These are phyloP conservation scores for Nomada goodeniana DNA, from an alignment of 2,888 invertebrate genomes.

Conservation along the genomic window DNA sequence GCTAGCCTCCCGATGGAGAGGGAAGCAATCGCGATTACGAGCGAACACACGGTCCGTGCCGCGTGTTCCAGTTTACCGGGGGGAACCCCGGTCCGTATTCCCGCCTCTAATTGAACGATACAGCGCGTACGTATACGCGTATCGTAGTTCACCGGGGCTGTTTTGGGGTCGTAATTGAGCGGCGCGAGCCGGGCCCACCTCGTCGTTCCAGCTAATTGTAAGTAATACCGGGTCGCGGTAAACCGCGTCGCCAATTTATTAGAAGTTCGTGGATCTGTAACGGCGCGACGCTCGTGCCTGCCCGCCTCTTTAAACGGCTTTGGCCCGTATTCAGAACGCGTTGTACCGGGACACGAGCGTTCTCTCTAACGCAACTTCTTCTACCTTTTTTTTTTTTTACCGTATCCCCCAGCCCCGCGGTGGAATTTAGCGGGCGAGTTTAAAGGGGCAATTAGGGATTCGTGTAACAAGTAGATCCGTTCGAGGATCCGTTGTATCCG, in stretches of 20 bases:
- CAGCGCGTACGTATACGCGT: constrained; percentile 41
- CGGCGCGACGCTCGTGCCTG: constrained; percentile 30
- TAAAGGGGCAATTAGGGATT: constrained; percentile 33
- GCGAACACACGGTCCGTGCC: constrained; percentile 2
- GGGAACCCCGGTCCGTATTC: constrained; percentile 1
- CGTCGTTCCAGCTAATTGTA: constrained; percentile 54
- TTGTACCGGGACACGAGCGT: constrained; percentile 9
- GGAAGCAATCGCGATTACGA: constrained; percentile 41
- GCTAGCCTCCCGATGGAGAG: constrained; percentile 20
- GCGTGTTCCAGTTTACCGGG: constrained; percentile 51
- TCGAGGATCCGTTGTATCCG: not conserved
- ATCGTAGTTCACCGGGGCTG: constrained; percentile 51
- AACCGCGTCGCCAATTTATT: constrained; percentile 57
- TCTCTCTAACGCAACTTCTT: constrained; percentile 18
- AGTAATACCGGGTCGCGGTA: constrained; percentile 56
- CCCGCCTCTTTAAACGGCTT: constrained; percentile 59
- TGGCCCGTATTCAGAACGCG: constrained; percentile 58
- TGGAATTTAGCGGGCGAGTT: constrained; percentile 6
- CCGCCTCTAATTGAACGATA: constrained; percentile 57
- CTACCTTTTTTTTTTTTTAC: not conserved
- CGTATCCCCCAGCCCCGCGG: too few species aligned
- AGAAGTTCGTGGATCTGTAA: constrained; percentile 61
- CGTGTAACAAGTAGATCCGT: constrained; percentile 21
- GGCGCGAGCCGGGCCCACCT: constrained; percentile 19
- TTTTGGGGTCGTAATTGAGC: constrained; percentile 62